Conservation (phyloP, 2,113 vertebrate species). For the Oreochromis niloticus region DNA sequence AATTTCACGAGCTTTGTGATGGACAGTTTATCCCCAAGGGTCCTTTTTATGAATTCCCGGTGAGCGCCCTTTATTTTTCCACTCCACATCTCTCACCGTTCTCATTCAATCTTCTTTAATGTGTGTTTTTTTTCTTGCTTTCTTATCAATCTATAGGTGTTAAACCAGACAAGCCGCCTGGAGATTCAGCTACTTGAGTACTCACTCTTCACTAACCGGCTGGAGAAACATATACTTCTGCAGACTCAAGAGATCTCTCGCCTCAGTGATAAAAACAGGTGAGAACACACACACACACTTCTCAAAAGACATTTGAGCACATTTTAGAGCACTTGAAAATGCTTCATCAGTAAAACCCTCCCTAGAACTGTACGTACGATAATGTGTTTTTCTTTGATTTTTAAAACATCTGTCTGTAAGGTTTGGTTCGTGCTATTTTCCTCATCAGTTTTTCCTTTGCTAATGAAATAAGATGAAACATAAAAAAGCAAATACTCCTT, state of each 20-base stretch:
- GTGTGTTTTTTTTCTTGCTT: background rate
- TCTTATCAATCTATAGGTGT: conserved; percentile 60
- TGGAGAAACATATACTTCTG: conserved; percentile 78
- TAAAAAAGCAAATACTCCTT: background rate
- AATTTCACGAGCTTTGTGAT: background rate
- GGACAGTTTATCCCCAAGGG: background rate
- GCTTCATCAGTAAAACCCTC: background rate
- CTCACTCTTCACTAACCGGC: conserved; percentile 73
- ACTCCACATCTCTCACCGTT: background rate
- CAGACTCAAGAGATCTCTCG: conserved; percentile 77
- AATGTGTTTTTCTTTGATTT: background rate
- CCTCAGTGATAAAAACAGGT: conserved; percentile 80
- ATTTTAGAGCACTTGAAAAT: background rate
- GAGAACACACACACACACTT: background rate
- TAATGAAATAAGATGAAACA: background rate
- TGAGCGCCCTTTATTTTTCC: background rate
- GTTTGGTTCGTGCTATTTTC: background rate
- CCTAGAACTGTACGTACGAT: background rate
- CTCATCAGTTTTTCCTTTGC: background rate
- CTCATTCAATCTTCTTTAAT: background rate
- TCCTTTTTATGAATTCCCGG: background rate
- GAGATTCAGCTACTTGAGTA: conserved; percentile 81
- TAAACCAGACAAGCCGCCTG: conserved; percentile 79
- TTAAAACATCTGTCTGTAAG: background rate
- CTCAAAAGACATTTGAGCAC: background rate